Evolutionary conservation across 2,113 vertebrate genomes (phyloP).

Genomic region (Seriola aureovittata): DNA sequence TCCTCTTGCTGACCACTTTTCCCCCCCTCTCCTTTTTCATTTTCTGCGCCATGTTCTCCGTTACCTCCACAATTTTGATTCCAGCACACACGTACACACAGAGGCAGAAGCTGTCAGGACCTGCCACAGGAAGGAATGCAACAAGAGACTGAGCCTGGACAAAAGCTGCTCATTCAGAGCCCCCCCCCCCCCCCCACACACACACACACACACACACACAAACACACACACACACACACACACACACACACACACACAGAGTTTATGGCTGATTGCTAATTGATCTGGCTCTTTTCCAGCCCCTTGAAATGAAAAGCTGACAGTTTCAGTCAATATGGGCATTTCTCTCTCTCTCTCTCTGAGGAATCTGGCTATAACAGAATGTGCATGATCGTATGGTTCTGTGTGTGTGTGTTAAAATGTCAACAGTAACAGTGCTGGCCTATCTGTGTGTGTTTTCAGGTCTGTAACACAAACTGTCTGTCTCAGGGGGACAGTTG

Average conservation of each 20-base stretch:
- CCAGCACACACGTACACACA: neutral
- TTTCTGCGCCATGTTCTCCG: neutral
- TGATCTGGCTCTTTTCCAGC: constrained; percentile 41
- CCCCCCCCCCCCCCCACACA: constrained; percentile 9
- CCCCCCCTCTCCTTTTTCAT: neutral
- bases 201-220: too few species aligned
- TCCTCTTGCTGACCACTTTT: neutral
- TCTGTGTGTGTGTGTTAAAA: neutral
- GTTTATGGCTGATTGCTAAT: constrained; percentile 56
- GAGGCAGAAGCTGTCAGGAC: constrained; percentile 39
- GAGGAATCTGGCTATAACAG: too few species aligned
- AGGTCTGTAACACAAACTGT: neutral
- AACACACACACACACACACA: neutral
- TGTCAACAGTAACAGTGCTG: neutral
- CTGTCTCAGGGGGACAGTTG: constrained; percentile 21
- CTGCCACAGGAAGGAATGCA: constrained; percentile 66
- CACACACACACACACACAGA: constrained; percentile 8
- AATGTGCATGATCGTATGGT: too few species aligned
- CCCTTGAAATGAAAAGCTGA: constrained; percentile 41
- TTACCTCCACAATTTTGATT: neutral
- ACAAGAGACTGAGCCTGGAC: constrained; percentile 37
- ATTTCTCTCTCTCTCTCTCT: neutral
- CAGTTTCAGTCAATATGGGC: constrained; percentile 31
- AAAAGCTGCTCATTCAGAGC: constrained; percentile 52
- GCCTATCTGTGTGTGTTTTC: constrained; percentile 1